Percentiles rank a stretch among this genome's conserved stretches.
Conservation (phyloP, 1,140 invertebrate genomes). For the Drosophila nigromelanica region DNA sequence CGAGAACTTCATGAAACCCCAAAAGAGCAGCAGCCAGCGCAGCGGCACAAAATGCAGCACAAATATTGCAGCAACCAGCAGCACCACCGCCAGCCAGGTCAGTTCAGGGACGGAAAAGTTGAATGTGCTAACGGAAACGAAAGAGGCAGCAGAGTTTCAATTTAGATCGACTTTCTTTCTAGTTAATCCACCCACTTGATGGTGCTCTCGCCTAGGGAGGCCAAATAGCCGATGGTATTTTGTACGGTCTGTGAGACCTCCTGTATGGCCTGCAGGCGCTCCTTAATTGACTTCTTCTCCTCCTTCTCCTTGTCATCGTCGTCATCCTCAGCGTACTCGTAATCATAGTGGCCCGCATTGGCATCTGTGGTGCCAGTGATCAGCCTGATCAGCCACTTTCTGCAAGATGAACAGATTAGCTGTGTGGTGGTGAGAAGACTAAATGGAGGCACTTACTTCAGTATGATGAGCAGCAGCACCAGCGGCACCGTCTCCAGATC, state of each 20-base stretch:
- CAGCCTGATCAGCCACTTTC: conserved; percentile 86
- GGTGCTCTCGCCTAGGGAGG: conserved; percentile 94
- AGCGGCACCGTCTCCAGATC: conserved; percentile 93
- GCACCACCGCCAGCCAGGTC: conserved; percentile 94
- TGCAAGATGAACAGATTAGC: conserved; percentile 1
- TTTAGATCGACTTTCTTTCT: background rate
- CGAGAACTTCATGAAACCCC: conserved; percentile 99
- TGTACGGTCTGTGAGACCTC: conserved; percentile 97
- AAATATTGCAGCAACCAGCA: conserved; percentile 88
- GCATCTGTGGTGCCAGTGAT: conserved; percentile 85
- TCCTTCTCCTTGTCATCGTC: conserved; percentile 93
- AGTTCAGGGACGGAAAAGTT: conserved; percentile 99
- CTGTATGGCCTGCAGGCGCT: conserved; percentile 96
- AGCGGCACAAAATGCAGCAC: conserved; percentile 96
- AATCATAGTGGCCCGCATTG: conserved; percentile 91
- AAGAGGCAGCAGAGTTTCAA: conserved; percentile 23
- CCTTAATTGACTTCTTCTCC: conserved; percentile 97
- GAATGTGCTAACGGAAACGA: conserved; percentile 90
- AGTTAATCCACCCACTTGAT: conserved; percentile 91
- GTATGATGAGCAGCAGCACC: conserved; percentile 89
- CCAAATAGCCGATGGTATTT: conserved; percentile 96
- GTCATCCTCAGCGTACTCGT: conserved; percentile 89
- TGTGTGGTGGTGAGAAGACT: background rate
- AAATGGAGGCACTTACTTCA: conserved; percentile 85
- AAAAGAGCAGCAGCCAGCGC: conserved; percentile 95